Base-by-base conservation (phyloP, 92 coral and sea anemone genomes). In the Actinernus sp. region DNA sequence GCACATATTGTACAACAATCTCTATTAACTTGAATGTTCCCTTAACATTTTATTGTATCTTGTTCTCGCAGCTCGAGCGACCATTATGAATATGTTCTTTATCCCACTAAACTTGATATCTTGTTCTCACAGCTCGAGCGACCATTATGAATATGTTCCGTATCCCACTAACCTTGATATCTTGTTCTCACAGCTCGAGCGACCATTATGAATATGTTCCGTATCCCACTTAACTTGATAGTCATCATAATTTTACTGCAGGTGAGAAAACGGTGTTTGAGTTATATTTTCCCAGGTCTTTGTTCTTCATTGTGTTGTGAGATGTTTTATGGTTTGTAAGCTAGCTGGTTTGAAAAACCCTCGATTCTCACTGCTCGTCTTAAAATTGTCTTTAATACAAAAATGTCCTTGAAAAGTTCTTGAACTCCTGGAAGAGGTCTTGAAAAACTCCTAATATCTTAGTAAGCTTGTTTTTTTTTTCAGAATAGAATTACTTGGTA, bases 141-240 rank as follows among this genome's bases (percentile, higher is more conserved):
- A 89, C 98, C 18, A 86, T 93, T 58, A 93, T 93, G 98, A 93
- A 93, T 58, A 82, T 90, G 46, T 93, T 93, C 57, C 90, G 98
- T 31, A 85, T 93, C 49, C 98, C 98, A n/a, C n/a, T n/a, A n/a
- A n/a, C n/a, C n/a, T n/a, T n/a, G n/a, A n/a, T n/a, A n/a, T 10
- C 30, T 27, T 31, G 27, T 16, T 32, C 14, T 61, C 65, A 21
- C 76, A 93, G 98, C 84, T 63, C 98, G 98, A 31, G 98, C 98
- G 26, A 89, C 98, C 18, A 86, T 93, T 58, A 93, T 93, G 98
- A 93, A 93, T 58, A 82, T 90, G 46, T 93, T 93, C 57, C 90
- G 98, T 31, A 85, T 93, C 49, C 98, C 98, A 29, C 66, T 93
- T 33, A 93, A 93, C 60, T 74, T 93, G 5, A 90, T 93, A 29